Conservation (phyloP, 1,140 invertebrate genomes). For the Gryon sp. region DNA sequence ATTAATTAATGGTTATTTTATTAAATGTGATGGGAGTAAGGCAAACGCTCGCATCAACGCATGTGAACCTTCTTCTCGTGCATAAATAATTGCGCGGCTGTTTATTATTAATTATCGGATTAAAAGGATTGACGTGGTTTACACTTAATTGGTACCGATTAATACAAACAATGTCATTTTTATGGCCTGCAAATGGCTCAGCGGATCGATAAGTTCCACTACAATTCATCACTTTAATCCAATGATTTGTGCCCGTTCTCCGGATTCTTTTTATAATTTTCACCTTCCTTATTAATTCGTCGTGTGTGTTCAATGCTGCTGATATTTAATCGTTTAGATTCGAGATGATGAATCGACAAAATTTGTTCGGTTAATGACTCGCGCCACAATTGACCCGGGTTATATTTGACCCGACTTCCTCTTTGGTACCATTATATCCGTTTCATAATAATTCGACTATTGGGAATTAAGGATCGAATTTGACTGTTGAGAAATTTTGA, state of each 20-base stretch:
- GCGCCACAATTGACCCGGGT: slow-evolving; percentile 49
- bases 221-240: slow-evolving; percentile 10
- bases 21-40: slow-evolving; percentile 4
- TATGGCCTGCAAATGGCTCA: neutral
- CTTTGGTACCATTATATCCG: slow-evolving; percentile 23
- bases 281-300: slow-evolving; percentile 24
- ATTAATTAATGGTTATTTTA: slow-evolving; percentile 40
- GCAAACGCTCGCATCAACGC: slow-evolving; percentile 8
- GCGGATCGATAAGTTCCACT: slow-evolving; percentile 1
- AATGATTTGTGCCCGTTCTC: slow-evolving; percentile 16
- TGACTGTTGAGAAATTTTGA: too few species aligned
- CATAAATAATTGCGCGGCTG: slow-evolving; percentile 35
- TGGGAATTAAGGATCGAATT: too few species aligned
- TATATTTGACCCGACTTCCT: slow-evolving; percentile 37
- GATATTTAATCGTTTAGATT: slow-evolving; percentile 16
- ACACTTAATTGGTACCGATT: slow-evolving; percentile 19
- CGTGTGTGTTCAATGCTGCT: slow-evolving; percentile 3
- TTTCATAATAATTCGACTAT: neutral
- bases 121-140: slow-evolving; percentile 21
- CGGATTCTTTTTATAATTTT: slow-evolving; percentile 7
- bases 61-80: slow-evolving; percentile 27
- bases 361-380: slow-evolving; percentile 29
- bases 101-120: slow-evolving; percentile 45
- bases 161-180: slow-evolving; percentile 11
- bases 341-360: slow-evolving; percentile 30